These are phyloP conservation scores for Scaptomyza pallida DNA, from an alignment of 1,140 invertebrate species.

Conservation along the genomic window DNA sequence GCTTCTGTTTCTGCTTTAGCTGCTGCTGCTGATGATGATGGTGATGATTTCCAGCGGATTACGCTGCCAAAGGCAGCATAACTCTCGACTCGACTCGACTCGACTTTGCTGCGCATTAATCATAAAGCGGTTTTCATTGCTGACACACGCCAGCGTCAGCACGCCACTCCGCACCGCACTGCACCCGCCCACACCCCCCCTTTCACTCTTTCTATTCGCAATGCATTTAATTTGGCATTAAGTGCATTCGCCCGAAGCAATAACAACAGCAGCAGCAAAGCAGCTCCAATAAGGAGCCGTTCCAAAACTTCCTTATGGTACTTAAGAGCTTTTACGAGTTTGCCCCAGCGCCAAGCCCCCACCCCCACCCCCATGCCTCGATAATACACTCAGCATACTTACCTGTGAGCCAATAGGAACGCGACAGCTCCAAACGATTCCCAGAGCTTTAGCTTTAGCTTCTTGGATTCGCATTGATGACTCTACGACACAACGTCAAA, in stretches of 20 bases:
- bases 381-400: no score
- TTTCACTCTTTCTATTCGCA: background rate
- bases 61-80: conserved; percentile 59
- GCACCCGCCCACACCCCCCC: background rate
- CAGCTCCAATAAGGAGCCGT: background rate
- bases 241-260: conserved; percentile 52
- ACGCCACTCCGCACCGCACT: no score
- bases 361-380: no score
- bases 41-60: conserved; percentile 42
- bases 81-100: no score
- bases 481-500: conserved; percentile 27
- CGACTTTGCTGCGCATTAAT: conserved; percentile 55
- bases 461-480: conserved; percentile 30
- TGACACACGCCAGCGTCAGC: background rate
- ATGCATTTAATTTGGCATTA: conserved; percentile 66
- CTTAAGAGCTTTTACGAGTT: conserved; percentile 47
- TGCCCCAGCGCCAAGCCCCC: conserved; percentile 33
- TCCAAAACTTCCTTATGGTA: conserved; percentile 12
- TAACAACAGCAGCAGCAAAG: conserved; percentile 1
- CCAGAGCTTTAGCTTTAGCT: conserved; percentile 20
- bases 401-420: conserved; percentile 17
- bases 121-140: conserved; percentile 58
- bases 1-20: background rate
- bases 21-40: background rate
- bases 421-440: conserved; percentile 24